A percentile compares a stretch with the other conserved stretches of the same genome.
These are phyloP conservation scores for Coregonus clupeaformis DNA, from an alignment of 2,113 vertebrate genomes.

Conservation along the genomic window DNA sequence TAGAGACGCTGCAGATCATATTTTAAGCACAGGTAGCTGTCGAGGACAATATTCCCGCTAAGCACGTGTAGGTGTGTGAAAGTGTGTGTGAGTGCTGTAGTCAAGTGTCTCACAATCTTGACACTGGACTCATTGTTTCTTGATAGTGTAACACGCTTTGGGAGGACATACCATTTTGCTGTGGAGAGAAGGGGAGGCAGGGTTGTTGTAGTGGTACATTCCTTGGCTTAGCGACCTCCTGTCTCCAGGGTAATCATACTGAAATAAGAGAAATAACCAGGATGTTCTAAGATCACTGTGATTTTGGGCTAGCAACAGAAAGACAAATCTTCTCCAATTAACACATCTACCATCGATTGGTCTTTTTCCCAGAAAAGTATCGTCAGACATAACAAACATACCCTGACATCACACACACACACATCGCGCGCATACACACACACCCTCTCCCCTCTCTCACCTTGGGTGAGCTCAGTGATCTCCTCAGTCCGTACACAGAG, in stretches of 20 bases:
- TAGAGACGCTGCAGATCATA: neutral
- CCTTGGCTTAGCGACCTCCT: conserved; percentile 83
- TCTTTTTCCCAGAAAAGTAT: no score
- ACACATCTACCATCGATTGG: no score
- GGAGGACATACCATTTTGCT: conserved; percentile 88
- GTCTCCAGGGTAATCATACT: conserved; percentile 93
- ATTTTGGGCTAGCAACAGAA: neutral
- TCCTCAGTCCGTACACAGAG: conserved; percentile 79
- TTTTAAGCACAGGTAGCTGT: neutral
- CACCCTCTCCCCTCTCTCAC: conserved; percentile 60
- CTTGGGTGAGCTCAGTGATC: conserved; percentile 93
- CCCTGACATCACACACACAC: neutral
- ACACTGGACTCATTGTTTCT: neutral
- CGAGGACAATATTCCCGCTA: no score
- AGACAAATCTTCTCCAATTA: neutral
- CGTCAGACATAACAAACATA: no score
- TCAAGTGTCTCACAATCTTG: no score
- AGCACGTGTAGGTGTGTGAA: neutral
- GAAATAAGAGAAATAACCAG: conserved; percentile 41
- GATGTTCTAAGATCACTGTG: neutral
- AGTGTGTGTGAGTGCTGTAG: neutral
- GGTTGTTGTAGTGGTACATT: conserved; percentile 87
- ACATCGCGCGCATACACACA: neutral
- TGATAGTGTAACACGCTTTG: neutral
- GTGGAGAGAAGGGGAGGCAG: conserved; percentile 85